phyloP scores from a whole-genome alignment of 2,113 vertebrate genomes.

The Neogobius melanostomus region DNA sequence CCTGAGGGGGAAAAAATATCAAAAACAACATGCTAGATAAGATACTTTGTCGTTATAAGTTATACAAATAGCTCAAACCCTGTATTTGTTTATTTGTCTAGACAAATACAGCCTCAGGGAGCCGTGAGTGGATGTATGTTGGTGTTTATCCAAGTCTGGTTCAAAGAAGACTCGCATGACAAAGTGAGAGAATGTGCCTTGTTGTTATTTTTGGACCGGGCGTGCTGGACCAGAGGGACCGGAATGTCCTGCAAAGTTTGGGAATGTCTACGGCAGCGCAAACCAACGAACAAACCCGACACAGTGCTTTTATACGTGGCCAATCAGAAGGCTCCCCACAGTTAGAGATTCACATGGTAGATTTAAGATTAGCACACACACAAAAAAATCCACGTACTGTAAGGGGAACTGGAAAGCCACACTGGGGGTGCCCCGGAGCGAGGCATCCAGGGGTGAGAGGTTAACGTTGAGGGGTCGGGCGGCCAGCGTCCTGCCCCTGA shows the following conservation, averaged over 20 bases:
- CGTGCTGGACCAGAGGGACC: conserved; percentile 17
- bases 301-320: conserved; percentile 1
- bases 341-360: not conserved
- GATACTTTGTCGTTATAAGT: not conserved
- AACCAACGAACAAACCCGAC: not conserved
- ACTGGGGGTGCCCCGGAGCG: conserved; percentile 88
- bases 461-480: conserved; percentile 87
- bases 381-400: conserved; percentile 72
- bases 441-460: conserved; percentile 90
- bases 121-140: not conserved
- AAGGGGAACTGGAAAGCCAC: conserved; percentile 88
- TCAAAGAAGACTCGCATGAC: conserved; percentile 13
- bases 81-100: conserved; percentile 50
- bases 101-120: conserved; percentile 36
- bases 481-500: conserved; percentile 86
- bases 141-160: conserved; percentile 7
- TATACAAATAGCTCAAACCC: conserved; percentile 16
- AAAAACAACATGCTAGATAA: no score
- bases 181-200: not conserved
- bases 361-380: not conserved
- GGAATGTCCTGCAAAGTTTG: conserved; percentile 60
- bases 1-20: conserved; percentile 69
- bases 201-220: conserved; percentile 53
- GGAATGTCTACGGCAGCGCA: conserved; percentile 50
- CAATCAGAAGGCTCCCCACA: conserved; percentile 7